Evolutionary conservation across 2,113 vertebrate species (phyloP).

Genomic region (Eclectus roratus): DNA sequence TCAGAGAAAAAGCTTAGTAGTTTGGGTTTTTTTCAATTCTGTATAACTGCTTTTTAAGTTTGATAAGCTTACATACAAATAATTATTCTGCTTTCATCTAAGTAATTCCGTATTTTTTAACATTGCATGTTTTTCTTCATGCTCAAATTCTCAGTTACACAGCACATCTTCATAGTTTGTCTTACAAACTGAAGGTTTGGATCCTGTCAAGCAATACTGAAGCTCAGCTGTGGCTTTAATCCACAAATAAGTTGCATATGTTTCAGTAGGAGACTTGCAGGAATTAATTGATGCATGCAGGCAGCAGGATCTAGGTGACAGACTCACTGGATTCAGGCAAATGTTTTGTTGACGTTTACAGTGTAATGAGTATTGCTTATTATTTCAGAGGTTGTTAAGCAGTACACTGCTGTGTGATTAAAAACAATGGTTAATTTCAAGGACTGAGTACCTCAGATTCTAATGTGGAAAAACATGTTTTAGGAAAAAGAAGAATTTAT

Average conservation of each 20-base stretch:
- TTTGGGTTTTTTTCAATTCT: not conserved
- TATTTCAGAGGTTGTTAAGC: not conserved
- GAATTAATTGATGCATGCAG: not conserved
- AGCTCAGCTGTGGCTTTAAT: not conserved
- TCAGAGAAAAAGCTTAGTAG: not conserved
- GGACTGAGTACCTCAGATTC: not conserved
- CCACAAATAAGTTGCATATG: not conserved
- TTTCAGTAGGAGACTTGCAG: not conserved
- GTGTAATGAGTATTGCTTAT: not conserved
- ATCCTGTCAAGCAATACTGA: not conserved
- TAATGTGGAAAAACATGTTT: conserved; percentile 47
- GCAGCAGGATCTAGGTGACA: not conserved
- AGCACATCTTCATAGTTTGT: not conserved
- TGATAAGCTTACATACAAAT: not conserved
- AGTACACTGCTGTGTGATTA: not conserved
- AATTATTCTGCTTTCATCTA: not conserved
- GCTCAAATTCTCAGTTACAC: not conserved
- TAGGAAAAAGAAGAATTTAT: conserved; percentile 93
- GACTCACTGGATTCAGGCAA: not conserved
- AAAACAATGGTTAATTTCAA: not conserved
- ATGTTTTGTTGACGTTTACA: not conserved
- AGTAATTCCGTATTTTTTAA: not conserved
- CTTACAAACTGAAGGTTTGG: not conserved
- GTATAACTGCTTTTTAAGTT: not conserved
- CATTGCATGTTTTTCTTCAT: not conserved